These are phyloP conservation scores for Podarcis muralis DNA, from an alignment of 2,113 vertebrate species.

Conservation along the genomic window DNA sequence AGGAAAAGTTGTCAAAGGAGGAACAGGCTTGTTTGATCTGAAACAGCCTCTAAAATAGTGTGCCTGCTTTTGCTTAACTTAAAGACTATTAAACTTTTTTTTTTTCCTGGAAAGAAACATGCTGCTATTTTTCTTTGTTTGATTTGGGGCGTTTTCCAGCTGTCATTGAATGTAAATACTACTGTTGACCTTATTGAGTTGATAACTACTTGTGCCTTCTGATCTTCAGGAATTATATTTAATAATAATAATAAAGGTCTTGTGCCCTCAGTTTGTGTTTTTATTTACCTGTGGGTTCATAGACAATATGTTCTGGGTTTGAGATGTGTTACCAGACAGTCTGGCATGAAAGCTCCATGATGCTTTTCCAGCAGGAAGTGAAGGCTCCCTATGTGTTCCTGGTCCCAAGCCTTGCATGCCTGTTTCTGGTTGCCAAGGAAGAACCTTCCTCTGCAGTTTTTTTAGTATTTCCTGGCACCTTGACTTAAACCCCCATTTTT, in stretches of 20 bases:
- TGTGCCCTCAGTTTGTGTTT: background rate
- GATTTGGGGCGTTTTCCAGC: background rate
- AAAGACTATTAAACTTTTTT: background rate
- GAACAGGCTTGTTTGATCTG: conserved; percentile 95
- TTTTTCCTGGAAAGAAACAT: background rate
- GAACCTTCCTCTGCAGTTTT: too few relatives aligned
- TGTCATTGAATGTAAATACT: background rate
- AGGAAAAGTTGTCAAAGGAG: conserved; percentile 93
- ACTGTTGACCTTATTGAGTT: background rate
- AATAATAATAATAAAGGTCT: conserved; percentile 9
- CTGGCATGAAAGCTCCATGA: background rate
- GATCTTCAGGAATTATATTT: conserved; percentile 7
- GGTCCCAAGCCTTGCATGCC: too few relatives aligned
- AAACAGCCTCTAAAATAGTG: conserved; percentile 90
- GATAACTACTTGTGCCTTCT: background rate
- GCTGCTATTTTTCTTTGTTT: background rate
- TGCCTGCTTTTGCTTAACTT: background rate
- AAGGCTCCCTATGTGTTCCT: too few relatives aligned
- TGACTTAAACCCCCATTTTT: too few relatives aligned
- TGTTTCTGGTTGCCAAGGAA: too few relatives aligned
- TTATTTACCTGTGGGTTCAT: background rate
- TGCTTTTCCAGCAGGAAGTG: background rate
- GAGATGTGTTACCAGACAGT: background rate
- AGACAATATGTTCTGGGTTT: background rate
- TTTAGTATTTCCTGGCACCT: too few relatives aligned